Conservation (phyloP, 2,888 invertebrate species). For the Unio pictorum region DNA sequence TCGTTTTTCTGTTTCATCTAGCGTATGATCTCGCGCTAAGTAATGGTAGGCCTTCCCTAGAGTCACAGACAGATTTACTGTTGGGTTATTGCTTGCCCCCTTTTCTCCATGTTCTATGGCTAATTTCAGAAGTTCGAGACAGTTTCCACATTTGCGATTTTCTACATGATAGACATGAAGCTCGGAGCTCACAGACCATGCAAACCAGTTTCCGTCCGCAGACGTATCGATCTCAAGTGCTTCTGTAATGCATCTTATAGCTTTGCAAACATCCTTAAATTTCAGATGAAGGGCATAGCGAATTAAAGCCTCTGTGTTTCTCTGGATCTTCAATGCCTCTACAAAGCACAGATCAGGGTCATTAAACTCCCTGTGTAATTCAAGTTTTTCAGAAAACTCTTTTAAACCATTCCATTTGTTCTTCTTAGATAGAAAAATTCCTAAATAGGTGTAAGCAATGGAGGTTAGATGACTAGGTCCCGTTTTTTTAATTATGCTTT, state of each 20-base stretch:
- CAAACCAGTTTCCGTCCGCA: too few relatives aligned
- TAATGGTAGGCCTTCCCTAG: not conserved
- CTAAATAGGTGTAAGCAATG: slow-evolving; percentile 1
- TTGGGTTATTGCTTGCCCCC: not conserved
- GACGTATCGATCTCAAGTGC: too few relatives aligned
- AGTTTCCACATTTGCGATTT: too few relatives aligned
- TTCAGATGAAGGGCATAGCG: slow-evolving; percentile 1
- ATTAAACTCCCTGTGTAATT: not conserved
- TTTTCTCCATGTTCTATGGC: not conserved
- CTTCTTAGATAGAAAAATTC: not conserved
- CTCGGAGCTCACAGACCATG: too few relatives aligned
- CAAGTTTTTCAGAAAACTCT: not conserved
- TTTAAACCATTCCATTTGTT: not conserved
- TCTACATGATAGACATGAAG: too few relatives aligned
- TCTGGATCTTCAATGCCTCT: too few relatives aligned
- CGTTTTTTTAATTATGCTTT: too few relatives aligned
- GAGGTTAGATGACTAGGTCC: too few relatives aligned
- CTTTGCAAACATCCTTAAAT: not conserved
- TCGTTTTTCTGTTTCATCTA: not conserved
- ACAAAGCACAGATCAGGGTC: too few relatives aligned
- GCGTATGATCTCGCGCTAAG: not conserved
- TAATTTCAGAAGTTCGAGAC: too few relatives aligned
- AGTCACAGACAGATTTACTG: not conserved
- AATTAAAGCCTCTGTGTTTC: not conserved
- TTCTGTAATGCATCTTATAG: too few relatives aligned